Percentiles rank a stretch among this genome's conserved stretches.
These are phyloP conservation scores for Romanogobio albipinnatus DNA, from an alignment of 2,113 vertebrate species.

Conservation along the genomic window DNA sequence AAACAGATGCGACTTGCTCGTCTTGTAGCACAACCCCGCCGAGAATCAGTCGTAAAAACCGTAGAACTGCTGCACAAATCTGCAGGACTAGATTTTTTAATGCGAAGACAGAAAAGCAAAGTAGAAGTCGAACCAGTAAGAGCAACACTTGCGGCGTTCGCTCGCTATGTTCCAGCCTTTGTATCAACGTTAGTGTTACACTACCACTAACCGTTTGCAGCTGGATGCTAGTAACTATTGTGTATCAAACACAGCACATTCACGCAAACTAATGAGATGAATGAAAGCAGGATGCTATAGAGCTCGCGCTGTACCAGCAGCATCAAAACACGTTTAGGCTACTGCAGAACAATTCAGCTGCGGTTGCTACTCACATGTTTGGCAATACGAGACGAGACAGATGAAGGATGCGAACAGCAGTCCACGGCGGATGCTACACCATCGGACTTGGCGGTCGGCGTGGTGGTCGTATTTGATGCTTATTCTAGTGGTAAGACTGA, in stretches of 20 bases:
- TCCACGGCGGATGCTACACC: constrained; percentile 52
- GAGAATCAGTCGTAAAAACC: background rate
- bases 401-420: constrained; percentile 60
- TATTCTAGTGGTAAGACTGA: background rate
- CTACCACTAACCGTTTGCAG: constrained; percentile 42
- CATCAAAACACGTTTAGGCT: constrained; percentile 47
- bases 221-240: constrained; percentile 54
- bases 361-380: constrained; percentile 81
- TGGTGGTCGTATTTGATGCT: constrained; percentile 29
- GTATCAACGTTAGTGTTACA: constrained; percentile 38
- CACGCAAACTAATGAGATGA: constrained; percentile 38
- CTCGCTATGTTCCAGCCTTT: constrained; percentile 11
- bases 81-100: background rate
- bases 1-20: constrained; percentile 5
- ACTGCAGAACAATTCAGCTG: constrained; percentile 60
- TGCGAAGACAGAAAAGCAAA: constrained; percentile 11
- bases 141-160: constrained; percentile 15
- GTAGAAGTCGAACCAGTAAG: constrained; percentile 3
- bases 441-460: constrained; percentile 43
- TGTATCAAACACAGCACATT: constrained; percentile 41
- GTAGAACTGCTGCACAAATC: background rate
- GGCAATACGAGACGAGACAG: constrained; percentile 65
- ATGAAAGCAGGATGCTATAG: constrained; percentile 28
- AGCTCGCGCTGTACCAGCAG: constrained; percentile 16
- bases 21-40: background rate